Base-by-base conservation (phyloP, 2,113 vertebrate species). In the Clarias gariepinus region DNA sequence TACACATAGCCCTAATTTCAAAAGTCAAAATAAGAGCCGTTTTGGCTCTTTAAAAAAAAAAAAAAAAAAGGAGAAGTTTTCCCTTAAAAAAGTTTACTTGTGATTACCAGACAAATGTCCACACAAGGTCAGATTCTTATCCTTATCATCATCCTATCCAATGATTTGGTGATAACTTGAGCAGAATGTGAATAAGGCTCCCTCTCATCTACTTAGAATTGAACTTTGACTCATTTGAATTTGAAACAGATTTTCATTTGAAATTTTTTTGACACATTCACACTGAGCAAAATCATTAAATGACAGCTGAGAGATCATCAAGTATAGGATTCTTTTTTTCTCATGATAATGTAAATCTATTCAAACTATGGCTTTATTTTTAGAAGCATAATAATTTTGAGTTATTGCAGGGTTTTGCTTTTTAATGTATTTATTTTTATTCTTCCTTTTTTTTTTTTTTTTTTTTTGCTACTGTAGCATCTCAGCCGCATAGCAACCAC, bases 291-390 rank as follows among this genome's bases (percentile, higher is more conserved):
- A 66, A n/a, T 79, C 73, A 60, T 69, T 16, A 80, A 57, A 68
- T 11, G n/a, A 13, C 28, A 4, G 2, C 19, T 57, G 47, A 33
- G 73, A 52, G 25, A 77, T 23, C 23, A 85, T 55, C 63, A 80
- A 68, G 52, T 28, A 78, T 21, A 57, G 19, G 58, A 25, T 3
- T n/a, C 83, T 66, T 63, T 30, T 78, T 78, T 87, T 3, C 64
- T 66, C 47, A 83, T 41, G 30, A 61, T 12, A 79, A 47, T 58
- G 76, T 61, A 23, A 84, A 71, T 61, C 28, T 68, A 87, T 68
- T 63, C 63, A 10, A 13, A 4, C 21, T 64, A 58, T 71, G 30
- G 13, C n/a, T 80, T 58, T 41, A 86, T 7, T 47, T 47, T 47
- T 28, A 47, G 64, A 81, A 60, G 15, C 12, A 4, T 80, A 86